Percentiles rank a stretch among this genome's conserved stretches.
phyloP scores from a whole-genome alignment of 2,888 invertebrate species.

The Dioctria rufipes region DNA sequence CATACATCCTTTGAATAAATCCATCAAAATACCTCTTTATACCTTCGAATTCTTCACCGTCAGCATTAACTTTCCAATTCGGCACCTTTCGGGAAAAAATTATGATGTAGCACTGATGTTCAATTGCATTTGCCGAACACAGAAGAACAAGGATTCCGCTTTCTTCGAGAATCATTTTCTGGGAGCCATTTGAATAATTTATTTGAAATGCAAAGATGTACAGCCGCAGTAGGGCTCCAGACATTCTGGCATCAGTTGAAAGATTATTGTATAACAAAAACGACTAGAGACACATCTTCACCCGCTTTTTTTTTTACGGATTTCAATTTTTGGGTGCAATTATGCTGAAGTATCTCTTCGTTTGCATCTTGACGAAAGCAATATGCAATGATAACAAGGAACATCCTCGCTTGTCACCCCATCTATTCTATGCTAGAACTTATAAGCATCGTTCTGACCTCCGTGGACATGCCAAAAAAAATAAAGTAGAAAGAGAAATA shows the following conservation, averaged over 20 bases:
- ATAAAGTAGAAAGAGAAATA: no score
- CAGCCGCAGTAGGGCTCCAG: conserved; percentile 33
- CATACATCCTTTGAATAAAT: not conserved
- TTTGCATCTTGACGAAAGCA: conserved; percentile 6
- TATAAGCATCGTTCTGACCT: no score
- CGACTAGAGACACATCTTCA: conserved; percentile 28
- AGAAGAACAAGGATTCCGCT: not conserved
- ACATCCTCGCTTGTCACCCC: not conserved
- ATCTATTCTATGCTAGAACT: no score
- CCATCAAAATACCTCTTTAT: conserved; percentile 18
- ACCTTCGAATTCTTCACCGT: conserved; percentile 11
- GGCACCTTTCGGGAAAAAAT: not conserved
- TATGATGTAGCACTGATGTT: conserved; percentile 13
- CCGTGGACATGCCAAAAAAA: no score
- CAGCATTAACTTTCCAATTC: conserved; percentile 30
- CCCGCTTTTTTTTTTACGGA: conserved; percentile 20
- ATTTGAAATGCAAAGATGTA: conserved; percentile 49
- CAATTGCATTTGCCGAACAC: conserved; percentile 14
- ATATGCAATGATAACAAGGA: conserved; percentile 38
- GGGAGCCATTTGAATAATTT: conserved; percentile 43
- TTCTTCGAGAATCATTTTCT: conserved; percentile 24
- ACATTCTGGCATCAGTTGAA: conserved; percentile 39
- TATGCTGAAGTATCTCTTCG: conserved; percentile 8
- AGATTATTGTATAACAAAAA: conserved; percentile 38
- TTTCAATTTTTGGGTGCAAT: conserved; percentile 45